Base-by-base conservation (phyloP, 2,797 vertebrate species). In the Chaetophractus vellerosus region DNA sequence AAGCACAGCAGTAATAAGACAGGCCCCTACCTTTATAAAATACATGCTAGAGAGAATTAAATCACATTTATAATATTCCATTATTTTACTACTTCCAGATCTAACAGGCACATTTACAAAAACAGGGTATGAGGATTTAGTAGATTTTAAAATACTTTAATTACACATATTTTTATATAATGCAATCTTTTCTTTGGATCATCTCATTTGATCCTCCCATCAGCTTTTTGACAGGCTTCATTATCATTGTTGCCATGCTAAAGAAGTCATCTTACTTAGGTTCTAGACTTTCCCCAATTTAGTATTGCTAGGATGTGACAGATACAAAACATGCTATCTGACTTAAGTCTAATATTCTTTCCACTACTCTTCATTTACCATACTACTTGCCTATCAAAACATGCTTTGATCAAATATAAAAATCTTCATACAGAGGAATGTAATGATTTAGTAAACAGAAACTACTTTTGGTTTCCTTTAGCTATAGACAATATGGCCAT, bases 391-490 rank as follows among this genome's bases (percentile, higher is more conserved):
- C 31, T 33, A 80, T 71, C 38, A 80, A 61, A 80, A 68, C 12
- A 5, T 61, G 75, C 31, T 83, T 74, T 87, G 69, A 87, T n/a
- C 33, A 89, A n/a, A 48, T 61, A n/a, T 21, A 2, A 76, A 95
- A 79, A 38, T 85, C 64, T 89, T 64, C 78, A 48, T 92, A 28
- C 28, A 92, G 9, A 69, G 10, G 19, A 68, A 80, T 33, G 19
- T 2, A 72, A 74, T 68, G 23, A 55, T 69, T 89, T 79, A 72
- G 26, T 52, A 63, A 83, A 28, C 4, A 84, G 74, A 87, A 90
- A 48, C 15, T 55, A 2, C 24, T 69, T 75, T 76, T 76, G 36
- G 72, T 36, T 83, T 28, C 55, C 24, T 55, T 90, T 5, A 80
- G 28, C 28, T 48, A 71, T 50, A 28, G 24, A 8, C 31, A 78